Conservation (phyloP, 1,140 invertebrate genomes). For the Drosophila subpulchrella region DNA sequence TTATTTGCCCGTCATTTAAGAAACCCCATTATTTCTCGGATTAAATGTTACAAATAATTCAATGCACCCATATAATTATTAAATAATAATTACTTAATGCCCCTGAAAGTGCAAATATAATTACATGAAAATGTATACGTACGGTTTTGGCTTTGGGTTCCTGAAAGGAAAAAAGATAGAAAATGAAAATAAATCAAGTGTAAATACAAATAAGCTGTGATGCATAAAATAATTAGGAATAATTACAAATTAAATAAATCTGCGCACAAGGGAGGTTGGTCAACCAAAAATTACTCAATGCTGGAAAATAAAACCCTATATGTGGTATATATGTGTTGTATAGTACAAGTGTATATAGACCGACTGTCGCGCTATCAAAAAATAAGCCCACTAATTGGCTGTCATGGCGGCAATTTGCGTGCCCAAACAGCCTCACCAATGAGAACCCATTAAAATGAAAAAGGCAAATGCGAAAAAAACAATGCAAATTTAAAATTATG, state of each 20-base stretch:
- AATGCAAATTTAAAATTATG: constrained; percentile 34
- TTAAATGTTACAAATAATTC: constrained; percentile 16
- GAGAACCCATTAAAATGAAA: constrained; percentile 52
- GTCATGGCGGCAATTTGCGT: constrained; percentile 54
- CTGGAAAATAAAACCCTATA: constrained; percentile 20
- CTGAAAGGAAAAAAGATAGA: constrained; percentile 57
- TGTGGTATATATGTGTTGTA: constrained; percentile 11
- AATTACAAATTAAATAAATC: constrained; percentile 46
- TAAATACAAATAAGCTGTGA: constrained; percentile 40
- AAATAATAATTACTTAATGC: constrained; percentile 25
- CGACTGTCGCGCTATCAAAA: constrained; percentile 18
- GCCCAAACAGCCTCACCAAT: constrained; percentile 18
- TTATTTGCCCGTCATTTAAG: background rate
- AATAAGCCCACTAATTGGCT: constrained; percentile 59
- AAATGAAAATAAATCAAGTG: constrained; percentile 53
- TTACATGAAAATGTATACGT: constrained; percentile 57
- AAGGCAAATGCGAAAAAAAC: constrained; percentile 21
- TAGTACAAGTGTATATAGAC: constrained; percentile 14
- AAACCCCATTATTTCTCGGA: background rate
- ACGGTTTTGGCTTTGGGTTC: constrained; percentile 83
- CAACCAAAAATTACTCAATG: constrained; percentile 42
- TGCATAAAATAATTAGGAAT: constrained; percentile 36
- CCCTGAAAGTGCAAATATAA: constrained; percentile 11
- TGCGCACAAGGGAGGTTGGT: background rate
- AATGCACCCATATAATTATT: background rate